A percentile compares a stretch with the other conserved stretches of the same genome.
phyloP scores from a whole-genome alignment of 2,113 vertebrate species.

The Bos indicus region DNA sequence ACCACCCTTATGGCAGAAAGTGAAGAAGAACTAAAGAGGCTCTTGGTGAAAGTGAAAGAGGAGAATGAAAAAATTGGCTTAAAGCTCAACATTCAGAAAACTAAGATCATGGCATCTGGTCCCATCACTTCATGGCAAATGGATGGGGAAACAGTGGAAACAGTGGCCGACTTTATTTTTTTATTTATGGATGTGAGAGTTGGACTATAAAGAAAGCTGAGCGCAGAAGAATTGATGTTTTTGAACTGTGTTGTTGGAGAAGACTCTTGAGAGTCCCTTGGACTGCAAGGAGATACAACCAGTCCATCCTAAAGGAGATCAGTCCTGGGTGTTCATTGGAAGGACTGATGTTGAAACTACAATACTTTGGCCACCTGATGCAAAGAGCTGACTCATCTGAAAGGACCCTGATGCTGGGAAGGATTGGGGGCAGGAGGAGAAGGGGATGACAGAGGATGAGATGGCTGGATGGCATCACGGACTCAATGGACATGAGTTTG shows the following conservation, averaged over 20 bases:
- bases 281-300: background rate
- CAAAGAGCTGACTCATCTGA: background rate
- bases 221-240: accelerated
- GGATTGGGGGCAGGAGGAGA: background rate
- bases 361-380: background rate
- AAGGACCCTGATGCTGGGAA: background rate
- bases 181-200: background rate
- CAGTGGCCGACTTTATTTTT: background rate
- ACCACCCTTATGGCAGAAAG: background rate
- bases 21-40: background rate
- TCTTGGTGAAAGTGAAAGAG: background rate
- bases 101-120: background rate
- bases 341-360: background rate
- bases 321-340: background rate
- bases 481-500: background rate
- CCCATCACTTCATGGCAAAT: background rate
- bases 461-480: background rate
- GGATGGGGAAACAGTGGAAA: background rate
- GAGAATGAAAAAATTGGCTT: background rate
- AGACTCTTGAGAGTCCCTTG: background rate
- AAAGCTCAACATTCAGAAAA: background rate
- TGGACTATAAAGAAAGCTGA: background rate
- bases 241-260: background rate
- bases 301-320: background rate
- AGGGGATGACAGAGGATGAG: background rate